Evolutionary conservation across 1,140 invertebrate genomes (phyloP).

Genomic region (Heliconius melpomene): DNA sequence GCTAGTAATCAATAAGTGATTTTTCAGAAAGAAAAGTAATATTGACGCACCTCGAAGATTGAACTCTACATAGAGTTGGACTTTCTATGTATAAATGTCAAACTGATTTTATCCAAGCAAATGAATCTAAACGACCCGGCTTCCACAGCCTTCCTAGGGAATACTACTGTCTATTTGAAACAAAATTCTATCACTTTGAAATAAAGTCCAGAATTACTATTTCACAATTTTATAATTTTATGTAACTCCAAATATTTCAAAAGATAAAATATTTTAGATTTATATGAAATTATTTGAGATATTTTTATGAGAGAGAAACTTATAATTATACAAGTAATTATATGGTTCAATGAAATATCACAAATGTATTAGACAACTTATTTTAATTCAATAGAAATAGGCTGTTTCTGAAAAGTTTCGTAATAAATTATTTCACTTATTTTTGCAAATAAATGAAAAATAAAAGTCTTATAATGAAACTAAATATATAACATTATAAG

Average conservation of each 20-base stretch:
- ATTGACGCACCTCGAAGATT: slow-evolving; percentile 2
- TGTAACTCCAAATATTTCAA: neutral
- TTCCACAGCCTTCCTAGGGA: slow-evolving; percentile 20
- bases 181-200: neutral
- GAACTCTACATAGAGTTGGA: neutral
- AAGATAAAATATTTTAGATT: slow-evolving; percentile 19
- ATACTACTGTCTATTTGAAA: neutral
- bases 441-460: neutral
- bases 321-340: neutral
- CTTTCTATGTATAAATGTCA: slow-evolving; percentile 26
- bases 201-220: neutral
- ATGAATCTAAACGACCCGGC: slow-evolving; percentile 24
- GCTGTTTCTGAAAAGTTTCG: neutral
- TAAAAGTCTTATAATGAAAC: neutral
- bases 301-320: neutral
- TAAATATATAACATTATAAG: neutral
- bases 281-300: neutral
- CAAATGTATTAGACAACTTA: neutral
- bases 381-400: neutral
- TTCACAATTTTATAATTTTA: slow-evolving; percentile 7
- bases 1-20: neutral
- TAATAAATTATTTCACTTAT: neutral
- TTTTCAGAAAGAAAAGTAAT: slow-evolving; percentile 17
- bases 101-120: slow-evolving; percentile 32
- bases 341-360: neutral